These are phyloP conservation scores for Alouatta palliata DNA, from an alignment of 2,113 vertebrate species.

Conservation along the genomic window DNA sequence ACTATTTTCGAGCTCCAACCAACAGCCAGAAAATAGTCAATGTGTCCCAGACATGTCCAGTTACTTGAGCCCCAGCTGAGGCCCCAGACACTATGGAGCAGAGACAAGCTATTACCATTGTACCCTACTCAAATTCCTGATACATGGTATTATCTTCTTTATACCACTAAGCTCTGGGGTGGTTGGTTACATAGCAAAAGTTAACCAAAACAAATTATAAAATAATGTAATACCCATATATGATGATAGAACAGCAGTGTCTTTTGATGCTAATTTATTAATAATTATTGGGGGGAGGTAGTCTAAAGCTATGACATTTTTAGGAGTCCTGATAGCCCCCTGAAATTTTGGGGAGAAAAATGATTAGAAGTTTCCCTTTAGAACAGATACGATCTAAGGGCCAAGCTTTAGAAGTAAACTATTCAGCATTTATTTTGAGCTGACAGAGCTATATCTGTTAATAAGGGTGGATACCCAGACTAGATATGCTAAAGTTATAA, in stretches of 20 bases:
- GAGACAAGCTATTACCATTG: background rate
- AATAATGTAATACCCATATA: background rate
- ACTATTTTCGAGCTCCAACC: background rate
- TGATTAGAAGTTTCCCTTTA: background rate
- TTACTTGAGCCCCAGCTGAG: background rate
- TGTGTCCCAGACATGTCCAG: background rate
- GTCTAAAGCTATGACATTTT: background rate
- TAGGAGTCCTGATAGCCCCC: background rate
- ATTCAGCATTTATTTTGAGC: background rate
- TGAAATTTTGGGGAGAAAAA: background rate
- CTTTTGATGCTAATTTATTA: background rate
- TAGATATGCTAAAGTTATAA: background rate
- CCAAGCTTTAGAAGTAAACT: conserved; percentile 1
- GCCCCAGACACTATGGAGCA: background rate
- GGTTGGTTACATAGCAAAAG: background rate
- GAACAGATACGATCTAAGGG: background rate
- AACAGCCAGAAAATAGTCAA: background rate
- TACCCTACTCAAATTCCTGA: background rate
- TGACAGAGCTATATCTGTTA: background rate
- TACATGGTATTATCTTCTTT: conserved; percentile 6
- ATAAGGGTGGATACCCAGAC: background rate
- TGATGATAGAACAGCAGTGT: background rate
- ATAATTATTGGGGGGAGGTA: background rate
- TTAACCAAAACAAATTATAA: background rate
- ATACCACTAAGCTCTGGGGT: background rate